These are phyloP conservation scores for Umimayanthus chanpuru DNA, from an alignment of 92 coral and sea anemone genomes.

Conservation along the genomic window DNA sequence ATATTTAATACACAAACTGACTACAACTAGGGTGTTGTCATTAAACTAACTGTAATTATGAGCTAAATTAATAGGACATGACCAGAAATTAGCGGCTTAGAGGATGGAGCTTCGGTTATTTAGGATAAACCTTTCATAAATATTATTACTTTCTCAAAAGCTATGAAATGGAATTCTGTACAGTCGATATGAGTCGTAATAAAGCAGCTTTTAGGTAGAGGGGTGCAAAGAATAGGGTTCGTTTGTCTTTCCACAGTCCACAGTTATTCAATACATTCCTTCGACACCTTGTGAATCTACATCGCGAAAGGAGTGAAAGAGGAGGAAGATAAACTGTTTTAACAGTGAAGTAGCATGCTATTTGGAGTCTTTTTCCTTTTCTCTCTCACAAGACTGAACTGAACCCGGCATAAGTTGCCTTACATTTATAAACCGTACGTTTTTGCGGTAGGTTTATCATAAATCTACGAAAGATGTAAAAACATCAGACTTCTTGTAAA, in stretches of 20 bases:
- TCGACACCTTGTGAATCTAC: conserved; percentile 4
- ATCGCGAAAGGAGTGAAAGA: background rate
- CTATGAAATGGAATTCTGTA: background rate
- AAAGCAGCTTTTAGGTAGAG: background rate
- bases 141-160: background rate
- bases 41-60: background rate
- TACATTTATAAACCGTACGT: background rate
- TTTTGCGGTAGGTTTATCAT: background rate
- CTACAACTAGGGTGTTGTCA: background rate
- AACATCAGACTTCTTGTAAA: conserved; percentile 10
- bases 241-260: background rate
- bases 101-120: background rate
- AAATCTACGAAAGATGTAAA: background rate
- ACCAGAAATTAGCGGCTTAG: background rate
- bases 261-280: conserved; percentile 9
- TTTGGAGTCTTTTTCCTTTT: background rate
- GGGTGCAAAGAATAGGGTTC: background rate
- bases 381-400: background rate
- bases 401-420: background rate
- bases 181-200: too few species aligned
- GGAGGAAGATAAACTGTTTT: background rate
- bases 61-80: background rate
- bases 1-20: background rate
- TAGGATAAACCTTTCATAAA: background rate
- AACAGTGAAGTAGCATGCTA: background rate